These are phyloP conservation scores for Charina bottae DNA, from an alignment of 2,113 vertebrate species.

Conservation along the genomic window DNA sequence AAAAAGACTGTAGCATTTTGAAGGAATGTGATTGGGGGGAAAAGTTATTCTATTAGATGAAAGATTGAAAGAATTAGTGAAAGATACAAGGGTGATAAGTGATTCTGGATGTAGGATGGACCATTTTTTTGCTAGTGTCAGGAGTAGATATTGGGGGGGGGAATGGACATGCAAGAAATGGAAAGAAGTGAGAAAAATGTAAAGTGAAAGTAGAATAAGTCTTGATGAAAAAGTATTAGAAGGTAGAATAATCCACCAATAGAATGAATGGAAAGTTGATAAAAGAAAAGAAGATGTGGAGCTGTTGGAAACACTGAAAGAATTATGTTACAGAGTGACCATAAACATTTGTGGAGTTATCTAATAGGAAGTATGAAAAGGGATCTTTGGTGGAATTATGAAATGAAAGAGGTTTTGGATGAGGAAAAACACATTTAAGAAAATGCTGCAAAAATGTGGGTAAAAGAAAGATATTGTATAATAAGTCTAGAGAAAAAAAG, in stretches of 20 bases:
- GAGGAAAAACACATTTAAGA: background rate
- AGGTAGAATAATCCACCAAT: background rate
- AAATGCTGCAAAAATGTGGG: background rate
- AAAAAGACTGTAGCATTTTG: background rate
- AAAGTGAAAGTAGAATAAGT: background rate
- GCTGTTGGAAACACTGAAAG: background rate
- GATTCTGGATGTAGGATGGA: background rate
- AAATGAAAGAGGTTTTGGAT: background rate
- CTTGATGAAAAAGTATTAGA: background rate
- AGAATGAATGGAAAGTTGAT: background rate
- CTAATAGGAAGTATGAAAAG: background rate
- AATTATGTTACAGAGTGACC: background rate
- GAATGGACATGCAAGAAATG: background rate
- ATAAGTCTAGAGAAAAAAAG: background rate
- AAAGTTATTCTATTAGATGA: background rate
- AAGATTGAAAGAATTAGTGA: background rate
- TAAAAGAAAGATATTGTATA: background rate
- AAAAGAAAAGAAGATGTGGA: background rate
- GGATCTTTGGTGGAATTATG: background rate
- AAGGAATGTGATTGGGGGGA: background rate
- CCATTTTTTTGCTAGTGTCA: background rate
- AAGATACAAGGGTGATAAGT: no score
- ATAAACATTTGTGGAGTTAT: background rate
- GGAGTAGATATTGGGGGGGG: background rate
- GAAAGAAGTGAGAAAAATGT: background rate